A percentile compares a stretch with the other conserved stretches of the same genome.
phyloP scores from a whole-genome alignment of 2,113 vertebrate genomes.

The Aleadryas rufinucha region DNA sequence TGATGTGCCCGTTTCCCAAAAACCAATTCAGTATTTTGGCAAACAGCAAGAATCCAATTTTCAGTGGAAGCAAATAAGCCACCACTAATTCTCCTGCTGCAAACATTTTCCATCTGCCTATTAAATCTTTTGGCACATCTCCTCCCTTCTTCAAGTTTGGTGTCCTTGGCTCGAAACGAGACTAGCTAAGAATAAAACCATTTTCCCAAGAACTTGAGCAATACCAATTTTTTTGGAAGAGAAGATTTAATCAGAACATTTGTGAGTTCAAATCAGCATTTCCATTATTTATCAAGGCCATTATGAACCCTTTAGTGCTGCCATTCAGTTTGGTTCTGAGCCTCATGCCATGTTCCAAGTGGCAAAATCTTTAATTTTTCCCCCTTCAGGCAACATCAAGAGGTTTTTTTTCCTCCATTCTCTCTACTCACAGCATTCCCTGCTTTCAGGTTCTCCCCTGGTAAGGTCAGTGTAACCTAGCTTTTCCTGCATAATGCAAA shows the following conservation, averaged over 20 bases:
- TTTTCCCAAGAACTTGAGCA: neutral
- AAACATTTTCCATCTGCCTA: conserved; percentile 20
- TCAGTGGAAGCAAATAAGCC: neutral
- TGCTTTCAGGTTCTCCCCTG: neutral
- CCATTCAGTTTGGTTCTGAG: neutral
- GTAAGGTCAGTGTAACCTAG: neutral
- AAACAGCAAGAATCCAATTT: neutral
- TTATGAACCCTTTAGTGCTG: neutral
- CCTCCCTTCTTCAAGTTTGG: neutral
- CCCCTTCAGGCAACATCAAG: neutral
- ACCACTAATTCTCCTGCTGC: neutral
- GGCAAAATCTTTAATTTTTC: neutral
- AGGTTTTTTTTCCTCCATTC: neutral
- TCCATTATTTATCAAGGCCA: neutral
- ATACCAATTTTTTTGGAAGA: neutral
- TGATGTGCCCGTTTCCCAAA: neutral
- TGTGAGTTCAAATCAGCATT: neutral
- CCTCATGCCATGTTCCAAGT: neutral
- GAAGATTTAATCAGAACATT: neutral
- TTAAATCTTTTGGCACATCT: neutral
- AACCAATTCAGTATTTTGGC: neutral
- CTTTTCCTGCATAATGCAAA: neutral
- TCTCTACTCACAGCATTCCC: neutral
- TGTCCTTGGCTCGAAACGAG: neutral
- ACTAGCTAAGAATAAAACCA: neutral